Evolutionary conservation across 2,113 vertebrate species (phyloP), one percentile per base, ranked within the genome.

Genomic region (Sterna hirundo): DNA sequence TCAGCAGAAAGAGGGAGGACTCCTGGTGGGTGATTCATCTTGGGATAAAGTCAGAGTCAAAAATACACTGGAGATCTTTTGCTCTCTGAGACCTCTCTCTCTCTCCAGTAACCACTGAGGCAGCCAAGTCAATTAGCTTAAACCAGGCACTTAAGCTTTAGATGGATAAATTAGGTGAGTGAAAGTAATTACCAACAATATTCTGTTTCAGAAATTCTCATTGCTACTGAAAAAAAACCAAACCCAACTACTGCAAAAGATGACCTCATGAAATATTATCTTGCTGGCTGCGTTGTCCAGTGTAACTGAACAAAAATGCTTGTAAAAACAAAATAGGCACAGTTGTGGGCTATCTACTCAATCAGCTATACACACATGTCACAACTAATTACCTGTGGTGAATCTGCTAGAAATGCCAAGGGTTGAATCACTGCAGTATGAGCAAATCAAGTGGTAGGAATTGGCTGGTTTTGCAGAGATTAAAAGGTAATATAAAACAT

Each of bases 261-360:
- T 84, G 86, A 80, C 62, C 44, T 94, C 47, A 88, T 72, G n/a
- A 92, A 96, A 83, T 86, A 80, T 17, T 89, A 89, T 61, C 40
- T 72, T 81, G 40, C 68, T 93, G 93, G 81, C 54, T 86, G 18
- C 42, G 78, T 70, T 93, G 23, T 65, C 75, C 64, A 66, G 36
- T 61, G 69, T 95, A 88, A 95, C 46, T 52, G 77, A 81, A 93
- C 58, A 97, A 95, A 91, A 96, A 93, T 94, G 77, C 83, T 81
- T 84, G 68, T 84, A 93, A 96, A 96, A 95, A 51, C 58, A 70
- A 74, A 94, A 69, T 6, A 65, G 49, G 54, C 68, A 38, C 15
- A 22, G 34, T 11, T 97, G 83, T 88, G 86, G 68, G 62, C 30
- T 77, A 49, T 83, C 61, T 69, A 4, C 52, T 94, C 89, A 68